Percentiles rank a stretch among this genome's conserved stretches.
phyloP scores from a whole-genome alignment of 2,888 invertebrate species.

The Cheilosia vernalis region DNA sequence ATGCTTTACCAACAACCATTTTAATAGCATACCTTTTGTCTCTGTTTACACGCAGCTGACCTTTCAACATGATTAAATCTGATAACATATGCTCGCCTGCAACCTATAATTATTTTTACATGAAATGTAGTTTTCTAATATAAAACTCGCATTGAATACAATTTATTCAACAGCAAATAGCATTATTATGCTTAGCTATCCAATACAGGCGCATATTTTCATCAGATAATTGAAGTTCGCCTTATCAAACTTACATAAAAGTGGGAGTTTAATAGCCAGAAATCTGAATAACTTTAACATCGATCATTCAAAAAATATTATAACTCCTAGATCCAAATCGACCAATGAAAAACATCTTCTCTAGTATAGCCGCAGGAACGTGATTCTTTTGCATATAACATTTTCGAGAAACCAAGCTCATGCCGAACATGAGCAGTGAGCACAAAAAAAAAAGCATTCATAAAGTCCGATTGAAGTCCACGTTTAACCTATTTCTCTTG shows the following conservation, averaged over 20 bases:
- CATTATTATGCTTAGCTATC: too few species aligned
- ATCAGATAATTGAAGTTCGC: too few species aligned
- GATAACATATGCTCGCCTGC: too few species aligned
- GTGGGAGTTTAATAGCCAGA: background rate
- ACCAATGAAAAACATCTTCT: conserved; percentile 1
- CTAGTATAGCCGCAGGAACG: conserved; percentile 18
- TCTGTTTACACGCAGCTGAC: too few species aligned
- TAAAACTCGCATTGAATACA: too few species aligned
- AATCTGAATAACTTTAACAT: background rate
- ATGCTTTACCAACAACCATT: too few species aligned
- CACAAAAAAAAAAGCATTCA: conserved; percentile 14
- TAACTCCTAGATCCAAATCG: conserved; percentile 24
- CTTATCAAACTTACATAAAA: background rate
- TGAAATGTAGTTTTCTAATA: too few species aligned
- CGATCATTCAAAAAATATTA: conserved; percentile 1
- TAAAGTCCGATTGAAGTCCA: conserved; percentile 24
- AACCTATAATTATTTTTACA: too few species aligned
- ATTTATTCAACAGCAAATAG: too few species aligned
- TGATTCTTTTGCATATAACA: conserved; percentile 17
- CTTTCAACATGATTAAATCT: too few species aligned
- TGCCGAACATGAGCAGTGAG: conserved; percentile 18
- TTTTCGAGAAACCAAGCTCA: conserved; percentile 7
- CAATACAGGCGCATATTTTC: too few species aligned
- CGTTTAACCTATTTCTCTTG: conserved; percentile 38
- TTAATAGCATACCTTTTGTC: too few species aligned